Conservation (phyloP, 1,140 invertebrate genomes). For the Drosophila repletoides region DNA sequence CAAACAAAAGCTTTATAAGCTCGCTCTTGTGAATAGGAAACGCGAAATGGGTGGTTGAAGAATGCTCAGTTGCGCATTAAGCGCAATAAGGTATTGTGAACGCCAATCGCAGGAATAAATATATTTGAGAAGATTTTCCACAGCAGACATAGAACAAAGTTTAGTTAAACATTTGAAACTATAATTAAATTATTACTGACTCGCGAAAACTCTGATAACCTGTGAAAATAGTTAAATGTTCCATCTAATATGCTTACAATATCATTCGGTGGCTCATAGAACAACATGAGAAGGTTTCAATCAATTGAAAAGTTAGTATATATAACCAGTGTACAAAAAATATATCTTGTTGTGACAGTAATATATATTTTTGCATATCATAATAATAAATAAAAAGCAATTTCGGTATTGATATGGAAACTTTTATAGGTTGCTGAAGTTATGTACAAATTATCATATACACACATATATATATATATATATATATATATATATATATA, state of each 20-base stretch:
- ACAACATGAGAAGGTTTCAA: conserved; percentile 12
- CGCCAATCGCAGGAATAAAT: conserved; percentile 23
- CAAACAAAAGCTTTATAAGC: conserved; percentile 8
- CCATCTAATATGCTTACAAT: not conserved
- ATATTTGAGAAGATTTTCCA: conserved; percentile 22
- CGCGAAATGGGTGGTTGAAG: conserved; percentile 1
- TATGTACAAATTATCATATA: too few species aligned
- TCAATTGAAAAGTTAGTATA: not conserved
- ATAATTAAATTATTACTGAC: not conserved
- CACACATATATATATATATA: too few species aligned
- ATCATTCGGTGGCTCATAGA: not conserved
- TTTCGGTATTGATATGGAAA: too few species aligned
- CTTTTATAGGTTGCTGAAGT: too few species aligned
- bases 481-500: too few species aligned
- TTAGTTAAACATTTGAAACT: not conserved
- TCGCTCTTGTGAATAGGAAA: not conserved
- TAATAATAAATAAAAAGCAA: too few species aligned
- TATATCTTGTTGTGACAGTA: too few species aligned
- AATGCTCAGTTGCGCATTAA: conserved; percentile 31
- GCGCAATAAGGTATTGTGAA: conserved; percentile 17
- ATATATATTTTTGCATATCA: too few species aligned
- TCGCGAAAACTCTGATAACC: not conserved
- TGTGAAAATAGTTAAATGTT: not conserved
- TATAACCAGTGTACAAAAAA: too few species aligned
- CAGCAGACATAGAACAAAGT: not conserved